These are phyloP conservation scores for Cydia fagiglandana DNA, from an alignment of 1,140 invertebrate genomes.

Conservation along the genomic window DNA sequence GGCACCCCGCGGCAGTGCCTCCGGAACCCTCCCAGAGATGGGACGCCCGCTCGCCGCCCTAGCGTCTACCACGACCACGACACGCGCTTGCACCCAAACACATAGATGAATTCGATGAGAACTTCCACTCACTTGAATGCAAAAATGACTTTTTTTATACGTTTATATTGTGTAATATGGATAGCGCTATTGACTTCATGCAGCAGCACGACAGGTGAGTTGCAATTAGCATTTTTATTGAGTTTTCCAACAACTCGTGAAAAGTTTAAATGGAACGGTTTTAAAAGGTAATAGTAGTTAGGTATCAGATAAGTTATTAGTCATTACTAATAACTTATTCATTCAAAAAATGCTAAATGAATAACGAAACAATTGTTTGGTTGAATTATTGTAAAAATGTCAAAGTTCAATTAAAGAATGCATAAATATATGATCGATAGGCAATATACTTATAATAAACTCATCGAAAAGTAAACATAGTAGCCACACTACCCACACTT, in stretches of 20 bases:
- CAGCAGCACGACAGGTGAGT: conserved; percentile 72
- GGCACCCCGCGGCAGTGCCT: conserved; percentile 73
- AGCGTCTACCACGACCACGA: conserved; percentile 36
- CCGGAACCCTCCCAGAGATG: conserved; percentile 64
- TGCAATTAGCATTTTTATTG: conserved; percentile 70
- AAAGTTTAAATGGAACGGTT: conserved; percentile 51
- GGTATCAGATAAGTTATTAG: not conserved
- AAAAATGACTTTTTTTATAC: conserved; percentile 76
- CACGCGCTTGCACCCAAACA: conserved; percentile 50
- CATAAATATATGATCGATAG: too few species aligned
- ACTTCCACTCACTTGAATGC: conserved; percentile 51
- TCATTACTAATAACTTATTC: too few species aligned
- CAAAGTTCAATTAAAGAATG: too few species aligned
- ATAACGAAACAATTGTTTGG: not conserved
- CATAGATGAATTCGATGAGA: conserved; percentile 61
- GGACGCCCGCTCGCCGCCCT: conserved; percentile 57
- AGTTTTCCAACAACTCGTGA: conserved; percentile 53
- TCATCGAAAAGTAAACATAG: too few species aligned
- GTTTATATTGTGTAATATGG: conserved; percentile 75
- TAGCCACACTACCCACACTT: too few species aligned
- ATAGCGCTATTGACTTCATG: conserved; percentile 63
- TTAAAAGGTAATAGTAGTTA: not conserved
- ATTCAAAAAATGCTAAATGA: not conserved
- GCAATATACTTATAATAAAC: too few species aligned
- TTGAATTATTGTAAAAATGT: too few species aligned